These are phyloP conservation scores for Anabacerthia variegaticeps DNA, from an alignment of 2,797 vertebrate genomes.

Conservation along the genomic window DNA sequence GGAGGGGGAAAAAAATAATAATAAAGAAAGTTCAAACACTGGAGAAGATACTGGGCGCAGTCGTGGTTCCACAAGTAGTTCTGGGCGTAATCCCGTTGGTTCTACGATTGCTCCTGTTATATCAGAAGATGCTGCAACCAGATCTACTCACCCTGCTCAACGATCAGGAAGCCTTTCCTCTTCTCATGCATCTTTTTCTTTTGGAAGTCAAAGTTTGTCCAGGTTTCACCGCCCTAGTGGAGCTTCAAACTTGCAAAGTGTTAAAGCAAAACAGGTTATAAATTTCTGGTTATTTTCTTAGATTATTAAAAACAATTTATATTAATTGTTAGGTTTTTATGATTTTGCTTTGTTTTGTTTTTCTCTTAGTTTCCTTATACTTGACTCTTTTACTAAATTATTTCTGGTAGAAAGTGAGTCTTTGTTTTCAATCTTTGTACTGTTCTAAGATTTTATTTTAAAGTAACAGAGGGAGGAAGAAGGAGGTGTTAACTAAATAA, in stretches of 20 bases:
- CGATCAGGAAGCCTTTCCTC: neutral
- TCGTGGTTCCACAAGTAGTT: too few species aligned
- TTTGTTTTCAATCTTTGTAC: neutral
- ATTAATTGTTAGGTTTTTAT: neutral
- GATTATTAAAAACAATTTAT: neutral
- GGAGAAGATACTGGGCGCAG: neutral
- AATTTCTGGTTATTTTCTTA: neutral
- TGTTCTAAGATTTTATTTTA: neutral
- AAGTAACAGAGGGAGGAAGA: neutral
- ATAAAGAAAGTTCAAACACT: neutral
- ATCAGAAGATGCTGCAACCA: neutral
- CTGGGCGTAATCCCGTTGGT: neutral
- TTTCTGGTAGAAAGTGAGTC: neutral
- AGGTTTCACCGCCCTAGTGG: constrained; percentile 58
- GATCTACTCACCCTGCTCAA: accelerated
- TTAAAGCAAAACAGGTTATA: constrained; percentile 77
- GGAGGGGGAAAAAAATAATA: neutral
- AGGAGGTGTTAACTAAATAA: neutral
- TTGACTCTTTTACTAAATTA: neutral
- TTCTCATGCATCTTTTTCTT: neutral
- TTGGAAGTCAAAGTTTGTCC: neutral
- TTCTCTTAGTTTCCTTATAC: neutral
- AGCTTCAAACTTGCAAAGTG: constrained; percentile 46
- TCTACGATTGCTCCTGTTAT: neutral
- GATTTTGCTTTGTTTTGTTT: accelerated